Evolutionary conservation across 35 echinoderm and acorn worm species (phyloP).

Genomic region (Nesometra sesokonis): DNA sequence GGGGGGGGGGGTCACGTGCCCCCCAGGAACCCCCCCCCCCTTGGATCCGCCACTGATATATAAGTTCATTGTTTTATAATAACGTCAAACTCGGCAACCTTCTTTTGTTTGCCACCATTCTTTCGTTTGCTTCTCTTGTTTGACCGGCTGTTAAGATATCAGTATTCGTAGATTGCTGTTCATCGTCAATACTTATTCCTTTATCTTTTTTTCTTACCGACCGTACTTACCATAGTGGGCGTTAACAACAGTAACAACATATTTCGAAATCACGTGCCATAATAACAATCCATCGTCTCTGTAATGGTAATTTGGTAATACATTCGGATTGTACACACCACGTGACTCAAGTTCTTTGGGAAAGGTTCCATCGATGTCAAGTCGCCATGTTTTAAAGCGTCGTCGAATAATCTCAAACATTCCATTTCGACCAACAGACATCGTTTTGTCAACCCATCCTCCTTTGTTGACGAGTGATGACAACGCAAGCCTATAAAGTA

Average conservation of each 20-base stretch:
- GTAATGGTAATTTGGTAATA: constrained; percentile 71
- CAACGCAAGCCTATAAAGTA: constrained; percentile 34
- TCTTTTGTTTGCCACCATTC: no score
- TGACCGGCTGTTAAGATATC: no score
- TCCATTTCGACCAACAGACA: constrained; percentile 53
- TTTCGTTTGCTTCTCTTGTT: no score
- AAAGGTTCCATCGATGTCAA: constrained; percentile 45
- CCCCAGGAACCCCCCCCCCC: no score
- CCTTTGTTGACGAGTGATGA: constrained; percentile 35
- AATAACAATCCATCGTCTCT: constrained; percentile 63
- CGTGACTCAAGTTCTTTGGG: constrained; percentile 50
- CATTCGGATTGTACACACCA: constrained; percentile 57
- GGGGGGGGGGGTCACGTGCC: no score
- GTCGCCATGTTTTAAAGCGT: constrained; percentile 25
- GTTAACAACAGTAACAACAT: constrained; percentile 41
- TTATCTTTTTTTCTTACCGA: no score
- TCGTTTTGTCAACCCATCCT: constrained; percentile 63
- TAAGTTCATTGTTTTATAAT: no score
- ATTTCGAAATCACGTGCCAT: constrained; percentile 49
- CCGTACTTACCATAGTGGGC: constrained; percentile 46
- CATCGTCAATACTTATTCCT: no score
- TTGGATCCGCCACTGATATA: no score
- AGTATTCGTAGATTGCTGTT: no score
- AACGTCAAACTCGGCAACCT: no score
- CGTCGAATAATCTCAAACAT: constrained; percentile 52